Evolutionary conservation across 2,797 vertebrate genomes (phyloP).

Genomic region (Diplodus sargus): DNA sequence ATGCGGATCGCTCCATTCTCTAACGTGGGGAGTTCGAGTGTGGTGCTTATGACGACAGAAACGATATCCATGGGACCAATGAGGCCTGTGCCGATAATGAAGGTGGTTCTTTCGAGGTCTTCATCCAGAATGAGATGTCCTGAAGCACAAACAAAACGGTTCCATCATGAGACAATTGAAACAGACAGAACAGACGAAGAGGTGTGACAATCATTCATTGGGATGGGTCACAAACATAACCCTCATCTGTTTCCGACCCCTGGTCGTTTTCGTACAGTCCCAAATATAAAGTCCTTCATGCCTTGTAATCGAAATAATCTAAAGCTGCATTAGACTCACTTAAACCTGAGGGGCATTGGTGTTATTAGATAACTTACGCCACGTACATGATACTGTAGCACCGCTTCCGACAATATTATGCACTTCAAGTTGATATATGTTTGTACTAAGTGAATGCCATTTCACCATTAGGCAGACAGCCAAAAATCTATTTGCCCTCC

Average conservation of each 20-base stretch:
- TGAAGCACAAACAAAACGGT: conserved; percentile 62
- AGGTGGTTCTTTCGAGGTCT: conserved; percentile 90
- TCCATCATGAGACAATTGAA: background rate
- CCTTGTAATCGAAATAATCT: background rate
- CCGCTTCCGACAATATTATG: conserved; percentile 12
- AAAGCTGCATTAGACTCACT: background rate
- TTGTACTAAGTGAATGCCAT: conserved; percentile 33
- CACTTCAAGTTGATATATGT: conserved; percentile 49
- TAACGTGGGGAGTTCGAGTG: conserved; percentile 90
- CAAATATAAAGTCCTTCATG: background rate
- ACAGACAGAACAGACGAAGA: background rate
- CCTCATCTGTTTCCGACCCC: background rate
- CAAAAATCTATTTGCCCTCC: conserved; percentile 52
- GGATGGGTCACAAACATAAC: background rate
- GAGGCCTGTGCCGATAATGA: conserved; percentile 89
- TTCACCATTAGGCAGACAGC: conserved; percentile 57
- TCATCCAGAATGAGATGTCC: conserved; percentile 95
- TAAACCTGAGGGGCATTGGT: background rate
- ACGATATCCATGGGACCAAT: conserved; percentile 90
- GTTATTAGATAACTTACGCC: background rate
- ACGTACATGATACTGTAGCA: background rate
- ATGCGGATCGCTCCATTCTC: conserved; percentile 91
- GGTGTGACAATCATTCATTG: background rate
- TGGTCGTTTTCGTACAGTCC: background rate
- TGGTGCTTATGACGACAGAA: conserved; percentile 90